phyloP scores from a whole-genome alignment of 2,113 vertebrate genomes.

The Rhinoptilus africanus region DNA sequence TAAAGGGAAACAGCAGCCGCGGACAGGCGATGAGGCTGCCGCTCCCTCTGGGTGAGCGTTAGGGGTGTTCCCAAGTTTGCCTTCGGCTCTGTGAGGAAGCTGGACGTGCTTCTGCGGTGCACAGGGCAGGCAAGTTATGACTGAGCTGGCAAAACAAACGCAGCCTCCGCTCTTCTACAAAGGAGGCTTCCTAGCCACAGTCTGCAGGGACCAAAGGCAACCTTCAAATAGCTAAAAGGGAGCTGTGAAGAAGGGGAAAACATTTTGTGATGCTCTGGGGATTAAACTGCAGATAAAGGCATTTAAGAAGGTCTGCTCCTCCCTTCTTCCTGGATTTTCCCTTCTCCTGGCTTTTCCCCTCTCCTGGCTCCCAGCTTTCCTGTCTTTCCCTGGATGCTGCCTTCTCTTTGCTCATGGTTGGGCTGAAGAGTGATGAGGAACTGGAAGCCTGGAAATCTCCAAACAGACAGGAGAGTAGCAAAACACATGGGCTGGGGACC shows the following conservation, averaged over 20 bases:
- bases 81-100: background rate
- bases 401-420: background rate
- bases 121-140: background rate
- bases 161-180: fast-evolving
- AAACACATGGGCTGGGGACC: background rate
- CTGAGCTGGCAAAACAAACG: background rate
- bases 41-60: background rate
- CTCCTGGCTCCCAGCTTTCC: background rate
- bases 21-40: fast-evolving
- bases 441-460: background rate
- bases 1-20: background rate
- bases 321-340: too few species aligned
- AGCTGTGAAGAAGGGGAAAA: background rate
- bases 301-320: background rate
- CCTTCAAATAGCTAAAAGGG: background rate
- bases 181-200: background rate
- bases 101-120: fast-evolving
- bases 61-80: background rate
- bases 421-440: background rate
- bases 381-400: background rate
- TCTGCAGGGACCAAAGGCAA: background rate
- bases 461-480: background rate
- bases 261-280: fast-evolving
- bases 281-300: background rate
- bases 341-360: background rate